Evolutionary conservation across 2,888 invertebrate genomes (phyloP).

Genomic region (Tetragnatha montana): DNA sequence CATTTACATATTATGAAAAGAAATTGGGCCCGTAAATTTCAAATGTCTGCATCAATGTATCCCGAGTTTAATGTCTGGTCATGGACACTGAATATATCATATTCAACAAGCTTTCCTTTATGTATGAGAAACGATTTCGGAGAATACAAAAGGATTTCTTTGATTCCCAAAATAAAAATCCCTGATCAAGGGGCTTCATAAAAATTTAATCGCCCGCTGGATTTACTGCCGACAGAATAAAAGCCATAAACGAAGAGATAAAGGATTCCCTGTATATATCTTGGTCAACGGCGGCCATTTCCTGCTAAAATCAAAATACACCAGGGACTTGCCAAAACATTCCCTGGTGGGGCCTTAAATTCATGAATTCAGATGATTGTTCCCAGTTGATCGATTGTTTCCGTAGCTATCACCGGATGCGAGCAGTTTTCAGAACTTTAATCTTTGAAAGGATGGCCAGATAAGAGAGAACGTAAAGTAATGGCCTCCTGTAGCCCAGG

Average conservation of each 20-base stretch:
- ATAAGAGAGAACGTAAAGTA: constrained; percentile 58
- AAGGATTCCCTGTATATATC: constrained; percentile 47
- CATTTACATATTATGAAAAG: no score
- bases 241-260: constrained; percentile 52
- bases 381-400: constrained; percentile 61
- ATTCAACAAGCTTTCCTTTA: no score
- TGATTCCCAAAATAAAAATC: background rate
- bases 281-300: constrained; percentile 53
- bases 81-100: no score
- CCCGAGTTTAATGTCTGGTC: no score
- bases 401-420: constrained; percentile 49
- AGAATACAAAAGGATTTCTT: background rate
- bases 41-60: no score
- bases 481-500: constrained; percentile 47
- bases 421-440: constrained; percentile 62
- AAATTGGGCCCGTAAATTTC: no score
- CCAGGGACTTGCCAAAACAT: constrained; percentile 41
- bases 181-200: constrained; percentile 27
- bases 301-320: constrained; percentile 55
- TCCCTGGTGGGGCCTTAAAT: constrained; percentile 57
- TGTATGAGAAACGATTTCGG: no score
- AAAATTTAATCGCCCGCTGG: constrained; percentile 48
- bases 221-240: constrained; percentile 47
- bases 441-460: constrained; percentile 55
- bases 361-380: constrained; percentile 62